These are phyloP conservation scores for Thalassophryne amazonica DNA, from an alignment of 2,797 vertebrate species.

Conservation along the genomic window DNA sequence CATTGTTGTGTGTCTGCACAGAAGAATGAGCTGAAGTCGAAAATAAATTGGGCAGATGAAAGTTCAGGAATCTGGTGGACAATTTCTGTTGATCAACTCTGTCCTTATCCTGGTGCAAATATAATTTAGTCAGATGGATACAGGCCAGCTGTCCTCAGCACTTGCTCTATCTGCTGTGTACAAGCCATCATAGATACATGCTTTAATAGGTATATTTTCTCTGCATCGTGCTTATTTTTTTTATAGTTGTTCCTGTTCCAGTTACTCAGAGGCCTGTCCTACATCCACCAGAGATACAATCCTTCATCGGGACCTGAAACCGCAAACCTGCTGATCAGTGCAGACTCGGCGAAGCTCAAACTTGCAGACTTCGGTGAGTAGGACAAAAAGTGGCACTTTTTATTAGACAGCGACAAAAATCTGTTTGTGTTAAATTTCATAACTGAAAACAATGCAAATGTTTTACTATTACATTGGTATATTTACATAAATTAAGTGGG, in stretches of 20 bases:
- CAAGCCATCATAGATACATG: background rate
- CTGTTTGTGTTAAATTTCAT: background rate
- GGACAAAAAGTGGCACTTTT: background rate
- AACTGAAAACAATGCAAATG: background rate
- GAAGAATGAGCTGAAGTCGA: no score
- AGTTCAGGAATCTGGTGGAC: no score
- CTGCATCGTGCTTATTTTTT: background rate
- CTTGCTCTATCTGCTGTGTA: no score
- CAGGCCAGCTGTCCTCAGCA: no score
- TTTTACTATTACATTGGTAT: no score
- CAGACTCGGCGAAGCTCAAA: constrained; percentile 96
- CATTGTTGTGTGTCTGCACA: no score
- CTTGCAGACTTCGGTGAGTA: constrained; percentile 94
- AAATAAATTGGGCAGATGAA: no score
- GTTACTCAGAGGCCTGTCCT: constrained; percentile 94
- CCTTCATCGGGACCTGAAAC: constrained; percentile 97
- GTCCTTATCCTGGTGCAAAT: no score
- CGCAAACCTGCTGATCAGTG: constrained; percentile 96
- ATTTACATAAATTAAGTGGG: no score
- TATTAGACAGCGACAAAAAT: background rate
- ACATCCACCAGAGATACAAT: constrained; percentile 98
- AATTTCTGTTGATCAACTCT: no score
- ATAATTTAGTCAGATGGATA: no score
- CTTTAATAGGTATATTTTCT: background rate
- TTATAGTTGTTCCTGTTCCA: constrained; percentile 95